Conservation (phyloP, 2,797 vertebrate genomes). For the Siniperca obscura region DNA sequence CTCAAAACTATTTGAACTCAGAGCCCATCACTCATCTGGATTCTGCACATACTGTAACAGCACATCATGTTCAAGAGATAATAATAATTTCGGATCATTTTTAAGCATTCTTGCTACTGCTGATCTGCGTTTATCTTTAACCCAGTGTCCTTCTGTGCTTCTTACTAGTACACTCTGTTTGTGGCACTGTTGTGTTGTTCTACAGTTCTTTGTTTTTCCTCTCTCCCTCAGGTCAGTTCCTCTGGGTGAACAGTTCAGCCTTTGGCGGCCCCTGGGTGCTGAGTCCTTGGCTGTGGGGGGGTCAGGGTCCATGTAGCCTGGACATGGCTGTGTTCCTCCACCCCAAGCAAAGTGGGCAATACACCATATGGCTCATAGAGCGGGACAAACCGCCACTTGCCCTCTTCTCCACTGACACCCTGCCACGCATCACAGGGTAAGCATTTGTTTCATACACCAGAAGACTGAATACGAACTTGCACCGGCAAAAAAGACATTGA, state of each 20-base stretch:
- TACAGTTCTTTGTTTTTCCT: constrained; percentile 17
- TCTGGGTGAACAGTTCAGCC: constrained; percentile 83
- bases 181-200: background rate
- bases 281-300: constrained; percentile 85
- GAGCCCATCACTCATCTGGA: constrained; percentile 10
- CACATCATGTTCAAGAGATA: background rate
- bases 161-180: background rate
- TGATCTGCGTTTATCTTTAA: background rate
- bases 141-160: background rate
- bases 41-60: constrained; percentile 7
- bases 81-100: background rate
- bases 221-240: constrained; percentile 79
- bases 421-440: constrained; percentile 85
- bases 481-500: background rate
- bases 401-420: constrained; percentile 82
- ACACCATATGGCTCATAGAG: constrained; percentile 85
- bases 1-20: constrained; percentile 37
- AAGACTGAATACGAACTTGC: background rate
- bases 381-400: constrained; percentile 80
- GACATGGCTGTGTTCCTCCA: constrained; percentile 86
- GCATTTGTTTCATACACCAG: constrained; percentile 35
- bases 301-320: constrained; percentile 76
- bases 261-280: constrained; percentile 86
- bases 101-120: background rate
- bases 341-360: constrained; percentile 83